Evolutionary conservation across 2,797 vertebrate genomes (phyloP), one percentile per base, ranked within the genome.

Genomic region (Galagoides demidoff): DNA sequence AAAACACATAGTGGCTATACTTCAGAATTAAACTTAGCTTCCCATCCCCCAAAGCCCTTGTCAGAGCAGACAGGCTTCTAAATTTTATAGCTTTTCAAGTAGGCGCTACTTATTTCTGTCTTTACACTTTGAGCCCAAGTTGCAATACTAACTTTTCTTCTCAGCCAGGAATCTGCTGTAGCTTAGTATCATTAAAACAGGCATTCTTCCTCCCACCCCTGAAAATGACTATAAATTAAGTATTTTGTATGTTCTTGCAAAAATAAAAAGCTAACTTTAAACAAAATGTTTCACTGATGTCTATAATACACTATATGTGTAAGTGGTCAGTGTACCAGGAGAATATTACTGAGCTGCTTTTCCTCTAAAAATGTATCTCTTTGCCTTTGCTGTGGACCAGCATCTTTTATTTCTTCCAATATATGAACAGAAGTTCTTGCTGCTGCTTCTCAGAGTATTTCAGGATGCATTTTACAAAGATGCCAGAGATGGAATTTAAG

Each of bases 201-300:
- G 14, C 74, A 43, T 61, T 79, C 52, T 61, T 94, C 77, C 66
- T 52, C 13, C 29, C 22, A 20, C 20, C 14, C 25, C 37, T 87
- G 86, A 97, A 97, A 97, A 83, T 93, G 76, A 83, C 81, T 61
- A 83, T 61, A 96, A 97, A 78, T 95, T 84, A 86, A 85, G 27
- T 70, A 77, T 64, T 95, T 97, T 82, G 95, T 0, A 0, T 13
- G 66, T 23, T 37, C 23, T 97, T 95, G 97, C 70, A 96, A 97
- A 95, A 52, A 68, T 95, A 6, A 97, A 97, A 97, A 96, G 84
- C 13, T 2, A 37, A 73, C 63, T 34, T 84, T 89, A 98, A 98
- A 96, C 27, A 93, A 91, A 92, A 93, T 59, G 11, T 82, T 94
- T 83, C 96, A 90, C 92, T 94, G 97, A 98, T 98, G 96, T 57